These are phyloP conservation scores for Acrocyrtus sp. DNA, from an alignment of 2,888 invertebrate genomes.

Conservation along the genomic window DNA sequence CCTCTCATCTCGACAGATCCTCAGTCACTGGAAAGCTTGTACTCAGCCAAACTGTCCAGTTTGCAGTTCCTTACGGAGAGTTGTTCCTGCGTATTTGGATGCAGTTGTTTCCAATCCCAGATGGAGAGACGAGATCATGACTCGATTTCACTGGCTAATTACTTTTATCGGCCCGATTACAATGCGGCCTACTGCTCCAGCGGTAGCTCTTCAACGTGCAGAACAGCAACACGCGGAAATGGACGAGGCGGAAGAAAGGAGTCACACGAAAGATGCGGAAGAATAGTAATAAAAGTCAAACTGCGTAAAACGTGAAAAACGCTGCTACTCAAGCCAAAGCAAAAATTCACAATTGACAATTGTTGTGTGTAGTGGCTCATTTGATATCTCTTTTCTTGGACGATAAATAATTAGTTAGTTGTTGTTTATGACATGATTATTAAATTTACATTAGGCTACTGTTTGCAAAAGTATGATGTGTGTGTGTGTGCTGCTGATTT, in stretches of 20 bases:
- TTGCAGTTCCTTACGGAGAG: constrained; percentile 29
- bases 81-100: constrained; percentile 41
- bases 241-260: constrained; percentile 13
- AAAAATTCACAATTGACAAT: no score
- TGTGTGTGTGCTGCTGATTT: no score
- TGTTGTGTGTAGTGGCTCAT: no score
- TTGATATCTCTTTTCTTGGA: no score
- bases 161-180: constrained; percentile 24
- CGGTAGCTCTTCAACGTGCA: not conserved
- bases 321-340: no score
- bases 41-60: constrained; percentile 43
- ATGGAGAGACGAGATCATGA: constrained; percentile 37
- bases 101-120: constrained; percentile 41
- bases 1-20: constrained; percentile 43
- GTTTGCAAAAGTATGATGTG: no score
- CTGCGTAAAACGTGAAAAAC: not conserved
- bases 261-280: constrained; percentile 18
- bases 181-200: not conserved
- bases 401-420: no score
- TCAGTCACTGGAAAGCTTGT: constrained; percentile 49
- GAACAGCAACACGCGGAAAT: not conserved
- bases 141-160: constrained; percentile 31
- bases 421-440: no score
- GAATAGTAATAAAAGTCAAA: constrained; percentile 5
- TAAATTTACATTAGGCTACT: no score